Conservation (phyloP, 2,888 invertebrate species). For the Diplolepis rosae region DNA sequence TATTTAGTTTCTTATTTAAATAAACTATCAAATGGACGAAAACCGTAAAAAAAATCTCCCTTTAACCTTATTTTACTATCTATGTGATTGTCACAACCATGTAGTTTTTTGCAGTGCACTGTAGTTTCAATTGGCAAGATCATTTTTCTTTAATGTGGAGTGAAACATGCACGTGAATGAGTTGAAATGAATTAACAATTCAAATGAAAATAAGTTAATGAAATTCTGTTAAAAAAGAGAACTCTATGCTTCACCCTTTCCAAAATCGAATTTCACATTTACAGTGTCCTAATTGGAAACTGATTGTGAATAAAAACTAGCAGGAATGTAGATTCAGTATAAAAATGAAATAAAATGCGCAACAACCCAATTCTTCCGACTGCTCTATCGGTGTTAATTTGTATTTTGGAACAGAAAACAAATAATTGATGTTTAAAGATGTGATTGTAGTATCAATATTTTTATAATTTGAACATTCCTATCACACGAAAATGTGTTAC, state of each 20-base stretch:
- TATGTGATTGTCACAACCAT: too few relatives aligned
- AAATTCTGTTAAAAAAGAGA: neutral
- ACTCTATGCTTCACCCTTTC: neutral
- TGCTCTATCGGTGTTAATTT: neutral
- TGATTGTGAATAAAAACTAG: neutral
- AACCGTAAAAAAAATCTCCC: too few relatives aligned
- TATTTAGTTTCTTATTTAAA: too few relatives aligned
- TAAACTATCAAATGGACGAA: too few relatives aligned
- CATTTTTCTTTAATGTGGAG: too few relatives aligned
- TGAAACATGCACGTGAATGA: too few relatives aligned
- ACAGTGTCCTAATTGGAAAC: neutral
- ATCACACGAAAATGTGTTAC: neutral
- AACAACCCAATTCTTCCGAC: slow-evolving; percentile 1
- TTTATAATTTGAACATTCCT: neutral
- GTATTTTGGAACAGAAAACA: neutral
- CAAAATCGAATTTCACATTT: neutral
- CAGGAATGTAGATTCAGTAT: neutral
- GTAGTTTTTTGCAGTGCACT: too few relatives aligned
- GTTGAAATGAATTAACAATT: neutral
- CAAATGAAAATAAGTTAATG: neutral
- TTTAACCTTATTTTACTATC: too few relatives aligned
- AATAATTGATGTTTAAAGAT: slow-evolving; percentile 16
- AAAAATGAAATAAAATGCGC: slow-evolving; percentile 18
- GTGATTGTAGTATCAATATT: neutral
- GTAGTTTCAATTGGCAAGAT: too few relatives aligned